phyloP scores from a whole-genome alignment of 2,888 invertebrate species.

The Sesia bembeciformis region DNA sequence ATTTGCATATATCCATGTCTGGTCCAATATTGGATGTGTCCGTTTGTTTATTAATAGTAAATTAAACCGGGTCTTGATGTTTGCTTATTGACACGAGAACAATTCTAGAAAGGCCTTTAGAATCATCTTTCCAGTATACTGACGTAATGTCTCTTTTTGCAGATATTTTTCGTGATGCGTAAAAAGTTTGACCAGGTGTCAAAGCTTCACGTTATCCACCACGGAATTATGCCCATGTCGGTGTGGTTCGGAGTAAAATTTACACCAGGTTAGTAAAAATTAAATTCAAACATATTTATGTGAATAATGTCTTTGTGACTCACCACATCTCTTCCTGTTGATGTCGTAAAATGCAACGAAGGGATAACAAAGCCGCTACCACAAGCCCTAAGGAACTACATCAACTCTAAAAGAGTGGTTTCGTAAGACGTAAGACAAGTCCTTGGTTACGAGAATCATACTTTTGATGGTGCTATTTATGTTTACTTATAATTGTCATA shows the following conservation, averaged over 20 bases:
- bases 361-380: no score
- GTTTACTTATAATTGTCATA: no score
- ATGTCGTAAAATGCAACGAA: no score
- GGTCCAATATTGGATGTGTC: neutral
- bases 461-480: no score
- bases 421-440: no score
- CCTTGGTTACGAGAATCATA: no score
- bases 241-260: conserved; percentile 95
- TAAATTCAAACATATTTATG: no score
- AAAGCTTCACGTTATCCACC: conserved; percentile 94
- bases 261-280: conserved; percentile 80
- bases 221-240: conserved; percentile 95
- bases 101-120: neutral
- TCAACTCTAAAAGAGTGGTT: no score
- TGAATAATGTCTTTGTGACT: no score
- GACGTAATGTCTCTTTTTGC: conserved; percentile 21
- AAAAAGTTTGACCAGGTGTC: conserved; percentile 95
- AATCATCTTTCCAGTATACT: neutral
- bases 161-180: conserved; percentile 93
- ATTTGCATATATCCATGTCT: conserved; percentile 16
- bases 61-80: neutral
- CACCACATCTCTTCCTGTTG: no score
- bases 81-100: neutral
- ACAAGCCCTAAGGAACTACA: no score
- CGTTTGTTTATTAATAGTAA: neutral